phyloP scores from a whole-genome alignment of 1,140 invertebrate genomes.

The Drosophila kepulauana region DNA sequence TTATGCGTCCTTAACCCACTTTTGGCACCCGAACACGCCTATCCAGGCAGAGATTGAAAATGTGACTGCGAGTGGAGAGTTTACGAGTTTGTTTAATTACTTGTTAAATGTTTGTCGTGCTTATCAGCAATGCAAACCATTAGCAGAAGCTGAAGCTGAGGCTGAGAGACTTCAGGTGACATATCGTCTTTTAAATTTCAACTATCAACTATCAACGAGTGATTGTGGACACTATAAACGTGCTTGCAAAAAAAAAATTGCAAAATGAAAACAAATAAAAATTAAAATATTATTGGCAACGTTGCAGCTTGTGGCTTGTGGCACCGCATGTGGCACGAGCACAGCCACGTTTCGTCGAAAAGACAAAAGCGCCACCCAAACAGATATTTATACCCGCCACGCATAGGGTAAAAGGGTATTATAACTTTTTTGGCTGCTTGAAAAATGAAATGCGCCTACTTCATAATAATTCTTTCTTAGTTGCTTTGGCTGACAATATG shows the following conservation, averaged over 20 bases:
- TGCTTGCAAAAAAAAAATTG: constrained; percentile 30
- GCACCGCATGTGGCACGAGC: constrained; percentile 74
- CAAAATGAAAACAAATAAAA: constrained; percentile 41
- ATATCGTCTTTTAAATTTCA: constrained; percentile 34
- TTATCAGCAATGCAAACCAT: constrained; percentile 70
- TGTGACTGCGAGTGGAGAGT: constrained; percentile 15
- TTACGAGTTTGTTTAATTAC: constrained; percentile 77
- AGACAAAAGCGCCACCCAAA: constrained; percentile 82
- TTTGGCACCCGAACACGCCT: constrained; percentile 44
- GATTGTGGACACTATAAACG: constrained; percentile 66
- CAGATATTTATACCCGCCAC: constrained; percentile 15
- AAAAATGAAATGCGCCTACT: no score
- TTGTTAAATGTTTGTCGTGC: constrained; percentile 80
- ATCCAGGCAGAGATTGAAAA: constrained; percentile 20
- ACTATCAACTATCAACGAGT: constrained; percentile 26
- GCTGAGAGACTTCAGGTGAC: constrained; percentile 43
- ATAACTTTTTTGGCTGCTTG: no score
- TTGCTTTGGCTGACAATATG: no score
- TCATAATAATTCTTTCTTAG: no score
- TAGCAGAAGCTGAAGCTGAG: constrained; percentile 25
- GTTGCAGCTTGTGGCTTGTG: constrained; percentile 55
- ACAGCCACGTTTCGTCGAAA: constrained; percentile 61
- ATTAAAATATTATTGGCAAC: constrained; percentile 79
- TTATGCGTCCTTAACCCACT: constrained; percentile 73
- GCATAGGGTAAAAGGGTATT: no score